phyloP scores from a whole-genome alignment of 2,888 invertebrate species.

The Petrolisthes manimaculis region DNA sequence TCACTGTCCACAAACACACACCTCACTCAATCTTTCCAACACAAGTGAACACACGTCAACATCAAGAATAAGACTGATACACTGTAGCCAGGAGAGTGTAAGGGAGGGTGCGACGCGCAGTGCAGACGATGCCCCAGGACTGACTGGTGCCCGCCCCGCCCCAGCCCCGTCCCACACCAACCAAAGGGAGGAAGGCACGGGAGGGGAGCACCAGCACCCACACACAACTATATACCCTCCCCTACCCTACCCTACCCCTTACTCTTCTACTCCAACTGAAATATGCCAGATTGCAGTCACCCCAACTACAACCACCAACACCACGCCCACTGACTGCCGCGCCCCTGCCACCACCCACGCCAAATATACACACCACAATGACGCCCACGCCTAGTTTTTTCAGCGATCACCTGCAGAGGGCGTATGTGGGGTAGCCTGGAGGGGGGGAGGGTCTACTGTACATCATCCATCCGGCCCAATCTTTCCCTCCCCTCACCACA shows the following conservation, averaged over 20 bases:
- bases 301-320: neutral
- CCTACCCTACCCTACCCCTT: neutral
- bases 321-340: slow-evolving; percentile 7
- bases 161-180: too few species aligned
- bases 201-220: slow-evolving; percentile 17
- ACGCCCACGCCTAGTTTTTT: neutral
- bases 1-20: too few species aligned
- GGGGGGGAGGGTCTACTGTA: too few species aligned
- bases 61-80: neutral
- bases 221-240: neutral
- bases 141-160: slow-evolving; percentile 44
- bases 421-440: too few species aligned
- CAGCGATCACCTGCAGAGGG: slow-evolving; percentile 23
- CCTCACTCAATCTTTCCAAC: too few species aligned
- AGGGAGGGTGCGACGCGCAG: slow-evolving; percentile 31
- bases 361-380: slow-evolving; percentile 22
- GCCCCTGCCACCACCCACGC: slow-evolving; percentile 16
- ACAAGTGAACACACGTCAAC: neutral
- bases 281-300: too few species aligned
- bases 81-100: neutral
- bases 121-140: slow-evolving; percentile 34
- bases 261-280: too few species aligned
- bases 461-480: too few species aligned
- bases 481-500: too few species aligned
- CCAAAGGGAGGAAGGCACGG: slow-evolving; percentile 8